Base-by-base conservation (phyloP, 2,888 invertebrate genomes). In the Limnephilus auricula region DNA sequence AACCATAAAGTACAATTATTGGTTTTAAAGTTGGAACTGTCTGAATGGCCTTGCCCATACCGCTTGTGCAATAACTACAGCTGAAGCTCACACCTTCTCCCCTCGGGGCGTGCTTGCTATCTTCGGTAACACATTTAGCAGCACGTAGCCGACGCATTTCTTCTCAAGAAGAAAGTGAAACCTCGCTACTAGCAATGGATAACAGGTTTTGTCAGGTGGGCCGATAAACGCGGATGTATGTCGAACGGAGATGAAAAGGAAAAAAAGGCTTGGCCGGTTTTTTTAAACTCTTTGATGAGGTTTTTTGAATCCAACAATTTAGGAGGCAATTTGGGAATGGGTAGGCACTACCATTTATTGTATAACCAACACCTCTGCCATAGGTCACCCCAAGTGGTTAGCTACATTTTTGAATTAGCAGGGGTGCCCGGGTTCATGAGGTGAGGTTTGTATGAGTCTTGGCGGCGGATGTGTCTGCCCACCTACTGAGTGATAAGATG, bases 151-250 rank as follows among this genome's bases (percentile, higher is more conserved):
- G 18, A 32, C 82, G 82, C 32, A 82, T 82, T 34, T 82, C 82
- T 34, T 30, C 30, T 15, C 9, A 12, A 25, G 32, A 32, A 82
- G 82, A 82, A 82, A 82, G 82, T 82, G 82, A 82, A 82, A 82
- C 15, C 82, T 82, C 34, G 31, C 82, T 13, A 25, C 50, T 65
- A 65, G 50, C 50, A 25, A 18, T 6, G 25, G 50, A 25, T 65
- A 82, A 32, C 82, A 15, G 82, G 82, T 82, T 82, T 82, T 32
- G 82, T 32, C 82, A 82, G 34, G 82, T 82, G 82, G 82, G 82
- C 34, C 18, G 82, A 82, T 18, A 31, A 32, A 82, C 31, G 32
- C 82, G 82, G 82, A 82, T 82, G 82, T 82, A 34, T 34, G 82
- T 65, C 50, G 50, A 25, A 6, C 50, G 25, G 25, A 65, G 50